Conservation (phyloP, 2,113 vertebrate species). For the Indicator indicator region DNA sequence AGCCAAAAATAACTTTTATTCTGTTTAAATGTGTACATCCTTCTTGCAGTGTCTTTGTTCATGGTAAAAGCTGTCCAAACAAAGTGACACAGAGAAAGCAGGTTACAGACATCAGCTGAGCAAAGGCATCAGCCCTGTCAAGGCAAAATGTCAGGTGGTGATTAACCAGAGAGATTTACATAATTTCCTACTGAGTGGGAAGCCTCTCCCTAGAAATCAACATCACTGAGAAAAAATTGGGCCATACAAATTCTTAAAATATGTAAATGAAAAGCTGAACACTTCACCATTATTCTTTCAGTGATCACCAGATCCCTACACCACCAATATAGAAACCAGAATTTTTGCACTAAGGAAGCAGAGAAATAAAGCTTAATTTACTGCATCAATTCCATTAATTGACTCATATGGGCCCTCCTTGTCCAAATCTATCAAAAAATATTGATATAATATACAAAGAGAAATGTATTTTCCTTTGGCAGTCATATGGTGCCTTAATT, state of each 20-base stretch:
- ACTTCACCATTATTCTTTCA: neutral
- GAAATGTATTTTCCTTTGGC: neutral
- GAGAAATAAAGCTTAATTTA: neutral
- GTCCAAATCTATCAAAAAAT: neutral
- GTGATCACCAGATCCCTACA: neutral
- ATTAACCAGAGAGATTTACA: conserved; percentile 45
- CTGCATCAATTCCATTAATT: neutral
- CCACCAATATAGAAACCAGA: neutral
- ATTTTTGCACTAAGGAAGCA: neutral
- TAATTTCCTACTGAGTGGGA: conserved; percentile 44
- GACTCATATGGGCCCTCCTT: neutral
- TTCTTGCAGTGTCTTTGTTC: neutral
- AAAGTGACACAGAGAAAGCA: neutral
- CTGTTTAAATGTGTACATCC: neutral
- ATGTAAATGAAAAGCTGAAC: conserved; percentile 1
- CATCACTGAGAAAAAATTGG: conserved; percentile 10
- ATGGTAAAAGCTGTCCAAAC: conserved; percentile 1
- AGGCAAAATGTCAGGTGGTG: conserved; percentile 42
- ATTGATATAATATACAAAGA: neutral
- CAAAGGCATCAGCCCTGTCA: neutral
- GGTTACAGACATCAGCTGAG: neutral
- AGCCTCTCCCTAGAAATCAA: conserved; percentile 40
- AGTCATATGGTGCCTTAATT: neutral
- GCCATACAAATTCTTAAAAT: neutral
- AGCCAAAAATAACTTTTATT: neutral